phyloP scores from a whole-genome alignment of 1,140 invertebrate genomes.

The Drosophila rufa region DNA sequence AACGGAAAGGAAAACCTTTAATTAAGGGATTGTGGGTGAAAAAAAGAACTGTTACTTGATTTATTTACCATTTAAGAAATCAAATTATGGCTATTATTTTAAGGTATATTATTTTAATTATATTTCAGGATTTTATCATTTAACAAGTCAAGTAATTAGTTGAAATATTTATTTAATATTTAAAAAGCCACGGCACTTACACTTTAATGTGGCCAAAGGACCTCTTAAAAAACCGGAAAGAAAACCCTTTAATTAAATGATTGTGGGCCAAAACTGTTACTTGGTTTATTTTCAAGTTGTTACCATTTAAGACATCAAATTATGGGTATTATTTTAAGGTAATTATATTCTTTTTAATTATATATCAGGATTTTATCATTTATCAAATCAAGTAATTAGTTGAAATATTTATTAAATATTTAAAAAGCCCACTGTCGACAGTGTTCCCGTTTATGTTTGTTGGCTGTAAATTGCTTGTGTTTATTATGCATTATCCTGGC shows the following conservation, averaged over 20 bases:
- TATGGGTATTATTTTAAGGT: no score
- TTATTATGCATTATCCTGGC: not conserved
- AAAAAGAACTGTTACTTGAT: no score
- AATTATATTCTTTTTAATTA: not conserved
- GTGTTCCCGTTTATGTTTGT: not conserved
- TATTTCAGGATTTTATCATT: no score
- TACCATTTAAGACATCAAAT: not conserved
- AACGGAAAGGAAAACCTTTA: not conserved
- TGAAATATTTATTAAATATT: not conserved
- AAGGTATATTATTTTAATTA: not conserved
- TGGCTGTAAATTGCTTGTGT: not conserved
- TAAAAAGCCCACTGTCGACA: not conserved
- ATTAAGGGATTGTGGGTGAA: not conserved
- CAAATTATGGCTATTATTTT: no score
- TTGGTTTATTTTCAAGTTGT: no score
- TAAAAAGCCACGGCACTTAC: not conserved
- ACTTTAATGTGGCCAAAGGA: no score
- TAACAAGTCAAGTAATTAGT: no score
- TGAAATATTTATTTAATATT: not conserved
- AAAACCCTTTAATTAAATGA: not conserved
- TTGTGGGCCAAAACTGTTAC: no score
- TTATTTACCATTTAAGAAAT: not conserved
- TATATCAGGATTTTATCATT: no score
- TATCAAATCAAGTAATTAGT: no score
- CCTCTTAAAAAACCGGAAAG: no score